These are phyloP conservation scores for Trematomus loennbergii DNA, from an alignment of 2,113 vertebrate genomes.

Conservation along the genomic window DNA sequence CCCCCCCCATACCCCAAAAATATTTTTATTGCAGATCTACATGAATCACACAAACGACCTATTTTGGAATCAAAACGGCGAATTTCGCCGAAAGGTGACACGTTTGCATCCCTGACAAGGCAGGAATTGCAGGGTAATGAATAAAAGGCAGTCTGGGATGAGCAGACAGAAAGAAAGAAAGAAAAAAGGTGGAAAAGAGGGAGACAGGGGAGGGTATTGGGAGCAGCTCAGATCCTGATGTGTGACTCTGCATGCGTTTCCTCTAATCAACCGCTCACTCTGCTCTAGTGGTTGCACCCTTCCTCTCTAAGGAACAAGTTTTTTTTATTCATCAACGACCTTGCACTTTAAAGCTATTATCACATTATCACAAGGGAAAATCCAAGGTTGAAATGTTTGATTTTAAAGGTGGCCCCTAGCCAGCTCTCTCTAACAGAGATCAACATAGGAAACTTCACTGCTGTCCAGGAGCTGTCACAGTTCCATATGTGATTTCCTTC, in stretches of 20 bases:
- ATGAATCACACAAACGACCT: too few species aligned
- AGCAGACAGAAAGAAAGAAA: conserved; percentile 10
- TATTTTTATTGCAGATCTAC: too few species aligned
- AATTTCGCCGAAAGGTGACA: too few species aligned
- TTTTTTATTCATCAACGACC: conserved; percentile 51
- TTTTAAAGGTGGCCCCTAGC: conserved; percentile 31
- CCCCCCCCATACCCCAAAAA: too few species aligned
- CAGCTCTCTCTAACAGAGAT: conserved; percentile 40
- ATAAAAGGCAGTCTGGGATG: conserved; percentile 29
- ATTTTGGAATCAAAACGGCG: too few species aligned
- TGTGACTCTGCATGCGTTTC: conserved; percentile 20
- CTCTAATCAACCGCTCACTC: conserved; percentile 9
- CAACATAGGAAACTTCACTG: conserved; percentile 64
- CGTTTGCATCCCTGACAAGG: too few species aligned
- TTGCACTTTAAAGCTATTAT: conserved; percentile 57
- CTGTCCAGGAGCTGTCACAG: conserved; percentile 43
- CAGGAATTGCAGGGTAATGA: conserved; percentile 25
- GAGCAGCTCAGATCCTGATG: conserved; percentile 54
- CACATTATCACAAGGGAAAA: conserved; percentile 31
- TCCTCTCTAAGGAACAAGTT: conserved; percentile 24
- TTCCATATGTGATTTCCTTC: conserved; percentile 70
- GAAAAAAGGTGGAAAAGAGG: conserved; percentile 15
- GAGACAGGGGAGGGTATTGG: conserved; percentile 11
- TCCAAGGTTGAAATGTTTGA: conserved; percentile 14
- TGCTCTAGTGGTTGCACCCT: conserved; percentile 12